Conservation (phyloP, 2,797 vertebrate genomes). For the Telmatherina bonti region DNA sequence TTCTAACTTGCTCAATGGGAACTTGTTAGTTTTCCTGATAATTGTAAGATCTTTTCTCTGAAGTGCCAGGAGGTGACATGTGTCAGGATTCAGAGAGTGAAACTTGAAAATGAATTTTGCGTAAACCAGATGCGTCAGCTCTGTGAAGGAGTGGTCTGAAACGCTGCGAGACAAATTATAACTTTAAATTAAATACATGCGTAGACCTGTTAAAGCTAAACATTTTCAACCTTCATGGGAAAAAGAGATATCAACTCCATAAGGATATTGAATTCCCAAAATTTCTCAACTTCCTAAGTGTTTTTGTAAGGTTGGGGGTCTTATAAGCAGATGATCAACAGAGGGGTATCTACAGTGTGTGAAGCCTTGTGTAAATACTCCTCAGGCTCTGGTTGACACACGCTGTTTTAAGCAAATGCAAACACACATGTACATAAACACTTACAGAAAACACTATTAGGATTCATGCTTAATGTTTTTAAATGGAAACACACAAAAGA, state of each 20-base stretch:
- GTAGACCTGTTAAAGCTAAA: not conserved
- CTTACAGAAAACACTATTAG: not conserved
- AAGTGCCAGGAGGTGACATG: not conserved
- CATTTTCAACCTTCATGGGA: not conserved
- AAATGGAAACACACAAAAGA: slow-evolving; percentile 6
- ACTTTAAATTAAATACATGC: not conserved
- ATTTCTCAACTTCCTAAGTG: not conserved
- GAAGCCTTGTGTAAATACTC: slow-evolving; percentile 77
- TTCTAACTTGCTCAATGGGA: not conserved
- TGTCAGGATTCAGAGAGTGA: not conserved
- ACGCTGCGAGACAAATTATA: not conserved
- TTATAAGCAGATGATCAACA: slow-evolving; percentile 69
- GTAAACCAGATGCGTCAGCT: not conserved
- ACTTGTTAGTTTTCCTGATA: not conserved
- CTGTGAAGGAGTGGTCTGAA: not conserved
- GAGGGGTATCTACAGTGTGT: slow-evolving; percentile 69
- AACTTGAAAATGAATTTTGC: not conserved
- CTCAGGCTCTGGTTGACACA: slow-evolving; percentile 46
- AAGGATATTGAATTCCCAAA: not conserved
- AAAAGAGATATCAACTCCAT: not conserved
- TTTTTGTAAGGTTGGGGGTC: not conserved
- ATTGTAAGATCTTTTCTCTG: not conserved
- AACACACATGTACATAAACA: slow-evolving; percentile 14
- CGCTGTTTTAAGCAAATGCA: slow-evolving; percentile 4
- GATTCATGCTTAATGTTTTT: not conserved